Evolutionary conservation across 2,888 invertebrate species (phyloP).

Genomic region (Arge pagana): DNA sequence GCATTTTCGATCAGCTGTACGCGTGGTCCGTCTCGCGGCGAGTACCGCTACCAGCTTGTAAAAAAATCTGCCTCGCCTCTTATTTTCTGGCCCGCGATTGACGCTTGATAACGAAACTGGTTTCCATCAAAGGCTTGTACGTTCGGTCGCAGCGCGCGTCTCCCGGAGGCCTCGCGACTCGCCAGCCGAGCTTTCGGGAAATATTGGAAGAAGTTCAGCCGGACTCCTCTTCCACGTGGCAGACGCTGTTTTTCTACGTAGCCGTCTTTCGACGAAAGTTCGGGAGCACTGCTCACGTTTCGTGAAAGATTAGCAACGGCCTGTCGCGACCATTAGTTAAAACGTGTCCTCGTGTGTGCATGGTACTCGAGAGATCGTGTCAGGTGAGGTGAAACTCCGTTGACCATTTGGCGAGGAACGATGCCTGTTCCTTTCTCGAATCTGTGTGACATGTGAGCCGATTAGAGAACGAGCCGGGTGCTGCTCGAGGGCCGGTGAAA

Average conservation of each 20-base stretch:
- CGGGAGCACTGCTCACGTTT: no score
- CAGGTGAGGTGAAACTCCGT: conserved; percentile 14
- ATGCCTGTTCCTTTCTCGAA: not conserved
- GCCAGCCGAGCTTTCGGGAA: no score
- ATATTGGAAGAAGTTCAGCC: no score
- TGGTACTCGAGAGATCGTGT: conserved; percentile 44
- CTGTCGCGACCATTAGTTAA: conserved; percentile 41
- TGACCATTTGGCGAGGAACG: conserved; percentile 2
- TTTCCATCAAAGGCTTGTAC: conserved; percentile 20
- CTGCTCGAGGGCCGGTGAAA: not conserved
- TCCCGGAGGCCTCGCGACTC: no score
- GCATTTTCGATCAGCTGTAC: no score
- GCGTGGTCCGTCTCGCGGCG: not conserved
- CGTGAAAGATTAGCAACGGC: conserved; percentile 38
- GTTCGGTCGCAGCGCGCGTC: not conserved
- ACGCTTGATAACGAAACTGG: conserved; percentile 20
- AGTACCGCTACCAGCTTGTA: conserved; percentile 8
- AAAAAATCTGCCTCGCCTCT: conserved; percentile 11
- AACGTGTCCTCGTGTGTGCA: conserved; percentile 37
- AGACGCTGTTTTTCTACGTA: no score
- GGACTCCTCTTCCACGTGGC: no score
- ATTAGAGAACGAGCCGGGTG: not conserved
- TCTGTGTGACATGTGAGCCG: conserved; percentile 2
- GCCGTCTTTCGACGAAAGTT: no score
- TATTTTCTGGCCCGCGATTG: conserved; percentile 14